Evolutionary conservation across 30 jellyfish, hydroid and myxozoan species (phyloP), one percentile per base, ranked within the genome.

Genomic region (Turritopsis dohrnii): DNA sequence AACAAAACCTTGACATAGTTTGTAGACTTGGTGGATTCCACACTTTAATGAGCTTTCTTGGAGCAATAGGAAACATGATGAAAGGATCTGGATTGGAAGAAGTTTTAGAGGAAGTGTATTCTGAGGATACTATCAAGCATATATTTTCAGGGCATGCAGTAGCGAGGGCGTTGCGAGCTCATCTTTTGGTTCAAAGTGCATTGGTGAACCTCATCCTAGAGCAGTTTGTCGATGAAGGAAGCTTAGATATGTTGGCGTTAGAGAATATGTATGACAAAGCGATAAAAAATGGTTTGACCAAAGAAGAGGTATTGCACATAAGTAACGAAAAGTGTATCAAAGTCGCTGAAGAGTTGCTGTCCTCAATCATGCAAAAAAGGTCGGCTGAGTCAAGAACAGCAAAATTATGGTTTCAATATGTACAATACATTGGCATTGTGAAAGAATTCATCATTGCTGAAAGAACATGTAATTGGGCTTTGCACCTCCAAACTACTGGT

Each of bases 391-490:
- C 89, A 29, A 54, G 94, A 41, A 88, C 96, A 28, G 89, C 96
- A 24, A 71, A 83, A 80, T 84, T 85, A 3, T 89, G 91, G 96
- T 26, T 89, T 69, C 79, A 23, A 21, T 86, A 80, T 65, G 30
- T 89, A 16, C 53, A 85, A 0, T 89, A 80, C 86, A 74, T 72
- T 73, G 83, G 54, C 81, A 80, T 84, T 1, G 85, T 84, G 24
- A 88, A 88, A 75, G 76, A 84, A 66, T 89, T 54, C 85, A 79
- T 84, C 66, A 52, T 66, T 75, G 95, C 96, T 24, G 96, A 84
- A 53, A 80, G 96, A 41, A 89, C 94, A 7, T 79, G 87, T 19
- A 81, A 89, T 85, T 89, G 96, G 96, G 28, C 53, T 66, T 24
- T 84, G 84, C 90, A 85, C 72, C 79, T 89, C 23, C 69, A 79